Base-by-base conservation (phyloP, 2,888 invertebrate species). In the Acrobasis consociella region DNA sequence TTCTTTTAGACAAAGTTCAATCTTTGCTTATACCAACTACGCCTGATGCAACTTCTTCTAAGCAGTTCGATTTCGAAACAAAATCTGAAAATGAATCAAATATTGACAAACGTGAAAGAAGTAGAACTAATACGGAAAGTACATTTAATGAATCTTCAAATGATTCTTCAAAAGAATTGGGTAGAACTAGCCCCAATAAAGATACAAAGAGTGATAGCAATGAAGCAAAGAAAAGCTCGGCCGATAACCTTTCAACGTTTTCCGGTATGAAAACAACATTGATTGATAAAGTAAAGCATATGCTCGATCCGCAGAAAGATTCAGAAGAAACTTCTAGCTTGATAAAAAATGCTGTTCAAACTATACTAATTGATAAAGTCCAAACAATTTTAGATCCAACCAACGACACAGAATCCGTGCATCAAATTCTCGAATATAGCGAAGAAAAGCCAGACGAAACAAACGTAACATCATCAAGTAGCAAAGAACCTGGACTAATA, bases 111-210 rank as follows among this genome's bases (percentile, higher is more conserved):
- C 85, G 87, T 52, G 87, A 87, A 9, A 93, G 91, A 5, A 86
- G 93, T 77, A 86, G 89, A 75, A 91, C 91, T 42, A 93, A 93
- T 49, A 80, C 93, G 7, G 83, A 91, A 69, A 93, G 93, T 68
- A 89, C 86, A 74, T 86, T 90, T 1, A 46, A 49, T 13, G 16
- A 42, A 17, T 61, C 61, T 7, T 53, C 42, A 1, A 31, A 53
- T 8, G 37, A 53, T 46, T 39, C 46, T 52, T 15, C 15, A 11
- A 51, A 60, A 59, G 39, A 53, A 22, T 17, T 56, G 22, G 16
- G 39, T 5, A 56, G 17, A 22, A 42, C 13, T 13, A 42, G 17
- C 22, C 11, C 42, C 11, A 17, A 0, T 17, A 60, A 60, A 39
- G 13, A 38, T 38, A 13, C 37, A 15, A 38, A 60, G 17, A 39